Percentiles rank a stretch among this genome's conserved stretches.
Evolutionary conservation across 2,113 vertebrate species (phyloP).

Genomic region (Pseudopodoces humilis): DNA sequence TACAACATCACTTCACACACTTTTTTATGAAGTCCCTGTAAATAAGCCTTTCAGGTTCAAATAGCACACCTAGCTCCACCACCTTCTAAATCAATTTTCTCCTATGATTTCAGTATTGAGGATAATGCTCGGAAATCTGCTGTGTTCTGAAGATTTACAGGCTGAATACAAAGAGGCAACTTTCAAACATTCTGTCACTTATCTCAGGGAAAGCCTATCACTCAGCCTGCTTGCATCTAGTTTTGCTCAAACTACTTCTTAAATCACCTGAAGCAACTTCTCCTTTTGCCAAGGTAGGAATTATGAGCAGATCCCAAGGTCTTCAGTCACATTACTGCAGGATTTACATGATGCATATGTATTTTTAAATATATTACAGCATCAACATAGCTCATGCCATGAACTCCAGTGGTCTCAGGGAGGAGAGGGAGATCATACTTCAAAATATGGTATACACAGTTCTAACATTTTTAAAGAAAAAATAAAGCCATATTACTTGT

Average conservation of each 20-base stretch:
- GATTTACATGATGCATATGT: neutral
- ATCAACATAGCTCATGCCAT: neutral
- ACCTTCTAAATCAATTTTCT: neutral
- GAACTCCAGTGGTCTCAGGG: neutral
- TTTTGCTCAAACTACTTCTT: neutral
- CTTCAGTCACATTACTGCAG: neutral
- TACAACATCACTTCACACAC: neutral
- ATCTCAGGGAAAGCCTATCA: neutral
- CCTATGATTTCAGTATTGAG: neutral
- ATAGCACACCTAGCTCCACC: neutral
- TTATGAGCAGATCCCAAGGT: neutral
- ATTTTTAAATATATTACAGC: neutral
- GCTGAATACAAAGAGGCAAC: neutral
- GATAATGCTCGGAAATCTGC: neutral
- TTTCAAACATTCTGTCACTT: neutral
- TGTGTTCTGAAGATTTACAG: neutral
- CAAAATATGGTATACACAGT: neutral
- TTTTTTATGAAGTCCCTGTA: neutral
- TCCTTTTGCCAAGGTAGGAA: neutral
- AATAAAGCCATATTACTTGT: neutral
- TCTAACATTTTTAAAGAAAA: neutral
- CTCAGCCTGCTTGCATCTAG: neutral
- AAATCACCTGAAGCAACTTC: constrained; percentile 10
- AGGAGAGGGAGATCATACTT: neutral
- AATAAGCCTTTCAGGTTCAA: neutral